phyloP scores from a whole-genome alignment of 2,113 vertebrate genomes.

The Bagarius yarrelli region DNA sequence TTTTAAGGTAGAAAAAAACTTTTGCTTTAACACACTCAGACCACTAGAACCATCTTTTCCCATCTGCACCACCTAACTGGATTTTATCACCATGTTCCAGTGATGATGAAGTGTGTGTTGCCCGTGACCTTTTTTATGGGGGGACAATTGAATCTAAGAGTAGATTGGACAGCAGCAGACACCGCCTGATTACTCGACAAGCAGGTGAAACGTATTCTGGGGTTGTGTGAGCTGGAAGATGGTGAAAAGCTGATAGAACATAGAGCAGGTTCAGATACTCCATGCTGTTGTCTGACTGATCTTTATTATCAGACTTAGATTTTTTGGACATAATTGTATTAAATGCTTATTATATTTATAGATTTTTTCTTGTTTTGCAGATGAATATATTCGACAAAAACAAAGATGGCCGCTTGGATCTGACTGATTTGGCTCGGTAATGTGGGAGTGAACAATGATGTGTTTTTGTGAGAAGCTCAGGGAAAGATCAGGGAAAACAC shows the following conservation, averaged over 20 bases:
- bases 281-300: not conserved
- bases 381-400: conserved; percentile 98
- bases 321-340: not conserved
- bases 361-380: conserved; percentile 65
- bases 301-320: not conserved
- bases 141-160: not conserved
- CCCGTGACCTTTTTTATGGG: not conserved
- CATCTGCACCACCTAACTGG: not conserved
- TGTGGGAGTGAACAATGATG: not conserved
- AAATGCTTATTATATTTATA: not conserved
- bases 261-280: not conserved
- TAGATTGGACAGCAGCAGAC: conserved; percentile 7
- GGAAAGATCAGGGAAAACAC: no score
- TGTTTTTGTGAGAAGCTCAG: not conserved
- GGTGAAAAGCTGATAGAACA: not conserved
- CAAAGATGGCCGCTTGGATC: conserved; percentile 89
- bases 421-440: conserved; percentile 93
- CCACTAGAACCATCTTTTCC: not conserved
- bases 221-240: not conserved
- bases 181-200: not conserved
- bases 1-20: no score
- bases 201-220: not conserved
- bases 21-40: not conserved
- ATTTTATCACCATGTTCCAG: not conserved
- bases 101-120: not conserved